Evolutionary conservation across 2,888 invertebrate species (phyloP), one percentile per base, ranked within the genome.

Genomic region (Diploptera punctata): DNA sequence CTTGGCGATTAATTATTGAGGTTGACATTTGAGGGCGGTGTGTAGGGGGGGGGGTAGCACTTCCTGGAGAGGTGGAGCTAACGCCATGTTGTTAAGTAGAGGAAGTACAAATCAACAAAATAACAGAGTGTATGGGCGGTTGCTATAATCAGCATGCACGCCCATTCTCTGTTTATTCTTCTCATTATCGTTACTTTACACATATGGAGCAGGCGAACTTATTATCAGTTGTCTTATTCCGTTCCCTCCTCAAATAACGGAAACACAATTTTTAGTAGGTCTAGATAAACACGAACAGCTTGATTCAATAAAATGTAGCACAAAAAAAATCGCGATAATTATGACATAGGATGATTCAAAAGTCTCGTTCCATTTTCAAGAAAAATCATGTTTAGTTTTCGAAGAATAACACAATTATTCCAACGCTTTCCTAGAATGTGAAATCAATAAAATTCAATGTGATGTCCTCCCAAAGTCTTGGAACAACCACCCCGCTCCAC

Each of bases 51-150:
- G 10, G 33, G 33, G 5, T 33, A 33, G 33, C 29, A 29, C 16
- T 61, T 61, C 47, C 61, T 49, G 70, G 70, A 61, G 29, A 61
- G 70, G 65, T 65, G 70, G 70, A 33, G 65, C 52, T 33, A 19
- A 52, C 70, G 70, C 70, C 70, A 70, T 70, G 38, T 54, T 54
- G 54, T 54, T 21, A 33, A 33, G 33, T 54, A 31, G 33, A 10
- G 26, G 33, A 61, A 18, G 61, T 61, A 33, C 62, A 65, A 65
- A 65, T 65, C 44, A 65, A 44, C 62, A 65, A 65, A 65, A 65
- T 24, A 65, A 43, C 43, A 18, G 44, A n/a, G 18, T 19, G 47
- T n/a, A 31, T n/a, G 60, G 18, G 60, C n/a, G 29, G 16, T 4
- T 31, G 60, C 26, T 16, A 54, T 54, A 26, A 54, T 54, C 54